Base-by-base conservation (phyloP, 2,113 vertebrate species). In the Oncorhynchus mykiss region DNA sequence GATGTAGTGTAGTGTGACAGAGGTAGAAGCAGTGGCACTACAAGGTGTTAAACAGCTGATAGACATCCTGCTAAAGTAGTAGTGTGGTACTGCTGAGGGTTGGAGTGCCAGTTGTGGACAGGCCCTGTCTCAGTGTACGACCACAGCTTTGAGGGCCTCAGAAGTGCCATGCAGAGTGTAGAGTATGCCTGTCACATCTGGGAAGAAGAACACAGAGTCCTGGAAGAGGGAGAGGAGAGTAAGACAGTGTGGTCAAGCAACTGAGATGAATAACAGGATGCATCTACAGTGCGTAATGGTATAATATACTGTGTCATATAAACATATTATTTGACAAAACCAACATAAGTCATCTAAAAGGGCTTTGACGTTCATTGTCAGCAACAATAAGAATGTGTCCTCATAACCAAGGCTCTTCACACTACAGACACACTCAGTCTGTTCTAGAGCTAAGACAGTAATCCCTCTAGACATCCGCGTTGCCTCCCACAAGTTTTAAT, bases 141-240 rank as follows among this genome's bases (percentile, higher is more conserved):
- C 92, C 5, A 94, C 88, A 1, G 95, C 87, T 76, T 93, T 95
- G 5, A 96, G 97, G 18, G 92, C 80, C 39, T 95, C 94, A 0
- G 96, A 82, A 6, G 80, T 91, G 51, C 96, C 96, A 1, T 94
- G 92, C 71, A 98, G 83, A 13, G 81, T 67, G 84, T 95, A 97
- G 2, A 95, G 82, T 86, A 93, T 84, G 3, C 94, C 95, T 0
- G 90, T 93, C 5, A 95, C 96, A 70, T 96, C 93, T 0, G 95
- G 95, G 39, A 96, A 88, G 83, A 97, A 94, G 89, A 96, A 97
- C 65, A 96, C 81, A 1, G 94, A 96, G 24, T 95, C 96, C 96
- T 97, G 59, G 62, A 79, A 7, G 75, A 91, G 27, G 20, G 1
- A 34, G 34, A 34, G 34, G 34, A 34, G 34, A 34, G 34, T 34